These are phyloP conservation scores for Acanthosepion esculentum DNA, from an alignment of 2,888 invertebrate genomes.

Conservation along the genomic window DNA sequence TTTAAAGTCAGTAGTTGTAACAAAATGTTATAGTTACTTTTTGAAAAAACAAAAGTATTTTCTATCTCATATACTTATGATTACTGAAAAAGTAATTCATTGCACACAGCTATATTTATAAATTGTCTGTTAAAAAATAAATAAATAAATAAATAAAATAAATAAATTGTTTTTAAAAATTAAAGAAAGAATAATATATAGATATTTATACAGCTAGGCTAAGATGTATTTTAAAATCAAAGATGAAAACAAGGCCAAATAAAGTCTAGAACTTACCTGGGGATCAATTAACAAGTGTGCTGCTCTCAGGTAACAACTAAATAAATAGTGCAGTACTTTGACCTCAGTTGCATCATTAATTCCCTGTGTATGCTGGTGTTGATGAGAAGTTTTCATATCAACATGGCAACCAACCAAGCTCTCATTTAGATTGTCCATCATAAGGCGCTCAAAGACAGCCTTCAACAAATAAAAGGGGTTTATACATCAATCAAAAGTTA, in stretches of 20 bases:
- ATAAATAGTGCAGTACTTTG: constrained; percentile 67
- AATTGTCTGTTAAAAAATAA: too few species aligned
- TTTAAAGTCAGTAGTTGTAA: neutral
- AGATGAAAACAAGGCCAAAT: too few species aligned
- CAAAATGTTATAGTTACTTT: neutral
- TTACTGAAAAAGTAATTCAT: too few species aligned
- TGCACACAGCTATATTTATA: too few species aligned
- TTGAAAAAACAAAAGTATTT: neutral
- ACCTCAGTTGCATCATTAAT: constrained; percentile 61
- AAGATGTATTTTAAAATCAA: neutral
- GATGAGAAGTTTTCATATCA: constrained; percentile 49
- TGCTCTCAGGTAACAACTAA: constrained; percentile 60
- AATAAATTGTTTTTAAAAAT: too few species aligned
- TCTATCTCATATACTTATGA: neutral
- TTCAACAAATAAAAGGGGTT: constrained; percentile 51
- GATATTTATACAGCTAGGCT: too few species aligned
- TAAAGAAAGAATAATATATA: too few species aligned
- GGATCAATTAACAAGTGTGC: neutral
- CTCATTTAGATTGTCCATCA: constrained; percentile 60
- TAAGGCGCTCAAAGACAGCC: constrained; percentile 72
- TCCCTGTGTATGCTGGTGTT: constrained; percentile 52
- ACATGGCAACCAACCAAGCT: constrained; percentile 54
- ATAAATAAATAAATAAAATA: too few species aligned
- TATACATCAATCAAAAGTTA: too few species aligned
- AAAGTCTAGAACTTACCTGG: constrained; percentile 36